phyloP scores from a whole-genome alignment of 2,797 vertebrate species.

The Rhabdophis nuchalis region DNA sequence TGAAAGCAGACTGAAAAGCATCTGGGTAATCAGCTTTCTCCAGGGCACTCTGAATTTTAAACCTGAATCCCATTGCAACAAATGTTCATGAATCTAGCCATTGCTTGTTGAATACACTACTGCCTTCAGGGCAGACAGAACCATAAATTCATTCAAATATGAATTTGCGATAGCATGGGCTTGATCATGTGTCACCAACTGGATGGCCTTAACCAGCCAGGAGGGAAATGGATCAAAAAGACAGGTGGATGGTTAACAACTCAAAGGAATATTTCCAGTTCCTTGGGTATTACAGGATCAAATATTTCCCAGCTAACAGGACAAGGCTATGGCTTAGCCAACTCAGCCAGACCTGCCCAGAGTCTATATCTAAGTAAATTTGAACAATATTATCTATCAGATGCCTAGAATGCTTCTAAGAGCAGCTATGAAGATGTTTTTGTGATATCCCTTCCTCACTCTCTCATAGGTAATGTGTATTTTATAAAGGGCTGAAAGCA shows the following conservation, averaged over 20 bases:
- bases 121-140: not conserved
- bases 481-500: not conserved
- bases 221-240: not conserved
- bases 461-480: not conserved
- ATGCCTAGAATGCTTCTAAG: not conserved
- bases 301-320: not conserved
- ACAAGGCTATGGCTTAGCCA: not conserved
- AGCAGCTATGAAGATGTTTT: not conserved
- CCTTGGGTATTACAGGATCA: not conserved
- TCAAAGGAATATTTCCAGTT: not conserved
- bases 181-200: not conserved
- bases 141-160: not conserved
- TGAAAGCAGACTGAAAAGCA: not conserved
- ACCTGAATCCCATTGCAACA: not conserved
- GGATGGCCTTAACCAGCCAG: not conserved
- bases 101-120: not conserved
- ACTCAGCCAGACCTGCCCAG: not conserved
- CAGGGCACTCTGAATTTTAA: not conserved
- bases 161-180: no score
- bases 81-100: not conserved
- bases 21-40: not conserved
- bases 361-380: not conserved
- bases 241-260: not conserved
- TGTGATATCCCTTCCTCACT: not conserved
- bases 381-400: not conserved